Percentiles rank a stretch among this genome's conserved stretches.
Evolutionary conservation across 2,888 invertebrate genomes (phyloP).

Genomic region (Amphipoea oculea): DNA sequence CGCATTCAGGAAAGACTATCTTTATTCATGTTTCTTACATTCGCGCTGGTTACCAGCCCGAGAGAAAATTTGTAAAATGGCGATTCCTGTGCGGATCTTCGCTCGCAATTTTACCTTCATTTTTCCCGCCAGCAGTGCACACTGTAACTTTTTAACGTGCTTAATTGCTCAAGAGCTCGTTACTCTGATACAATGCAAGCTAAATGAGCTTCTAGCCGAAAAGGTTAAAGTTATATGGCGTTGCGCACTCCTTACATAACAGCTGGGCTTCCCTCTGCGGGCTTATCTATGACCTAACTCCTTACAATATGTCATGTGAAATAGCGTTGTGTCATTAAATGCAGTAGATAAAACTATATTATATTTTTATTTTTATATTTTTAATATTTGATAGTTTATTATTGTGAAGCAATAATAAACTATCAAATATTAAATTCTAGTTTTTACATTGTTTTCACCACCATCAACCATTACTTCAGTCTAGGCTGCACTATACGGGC

Average conservation of each 20-base stretch:
- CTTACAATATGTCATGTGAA: conserved; percentile 23
- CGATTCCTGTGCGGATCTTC: background rate
- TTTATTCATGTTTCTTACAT: conserved; percentile 20
- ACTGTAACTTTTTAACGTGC: conserved; percentile 27
- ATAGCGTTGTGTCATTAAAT: conserved; percentile 7
- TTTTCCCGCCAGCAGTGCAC: background rate
- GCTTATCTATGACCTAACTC: conserved; percentile 41
- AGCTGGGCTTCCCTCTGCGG: conserved; percentile 26
- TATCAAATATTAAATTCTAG: background rate
- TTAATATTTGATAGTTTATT: background rate
- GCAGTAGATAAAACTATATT: background rate
- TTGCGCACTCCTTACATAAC: conserved; percentile 53
- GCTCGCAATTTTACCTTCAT: background rate
- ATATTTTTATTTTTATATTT: too few species aligned
- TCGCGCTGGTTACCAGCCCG: conserved; percentile 5
- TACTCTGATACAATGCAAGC: conserved; percentile 33
- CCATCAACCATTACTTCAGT: background rate
- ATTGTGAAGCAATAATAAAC: background rate
- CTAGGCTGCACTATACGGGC: background rate
- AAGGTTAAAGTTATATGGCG: conserved; percentile 45
- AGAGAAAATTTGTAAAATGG: conserved; percentile 16
- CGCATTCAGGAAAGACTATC: conserved; percentile 8
- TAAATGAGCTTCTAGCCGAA: conserved; percentile 41
- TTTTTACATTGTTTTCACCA: background rate
- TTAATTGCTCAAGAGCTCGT: conserved; percentile 42